phyloP scores from a whole-genome alignment of 2,797 vertebrate species.

The Lerista edwardsae region DNA sequence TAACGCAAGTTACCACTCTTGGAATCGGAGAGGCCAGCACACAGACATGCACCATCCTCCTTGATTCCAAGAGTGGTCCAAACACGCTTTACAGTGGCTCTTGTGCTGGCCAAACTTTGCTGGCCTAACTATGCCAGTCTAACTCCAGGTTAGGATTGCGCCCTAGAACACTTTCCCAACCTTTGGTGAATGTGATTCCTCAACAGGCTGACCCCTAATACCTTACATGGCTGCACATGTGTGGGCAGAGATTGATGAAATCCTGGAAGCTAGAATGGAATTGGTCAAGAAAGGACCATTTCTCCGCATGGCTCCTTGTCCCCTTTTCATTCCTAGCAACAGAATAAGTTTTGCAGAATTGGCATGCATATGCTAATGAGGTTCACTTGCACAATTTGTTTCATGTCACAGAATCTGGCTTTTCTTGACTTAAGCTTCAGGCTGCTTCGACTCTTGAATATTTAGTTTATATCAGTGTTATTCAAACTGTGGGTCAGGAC shows the following conservation, averaged over 20 bases:
- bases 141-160: too few relatives aligned
- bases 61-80: too few relatives aligned
- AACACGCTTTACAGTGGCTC: too few relatives aligned
- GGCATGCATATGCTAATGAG: not conserved
- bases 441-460: not conserved
- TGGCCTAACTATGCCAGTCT: too few relatives aligned
- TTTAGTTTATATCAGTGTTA: too few relatives aligned
- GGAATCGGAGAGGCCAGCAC: too few relatives aligned
- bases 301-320: not conserved
- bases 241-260: not conserved
- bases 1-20: too few relatives aligned
- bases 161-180: too few relatives aligned
- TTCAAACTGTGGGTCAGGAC: too few relatives aligned
- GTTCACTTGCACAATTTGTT: not conserved
- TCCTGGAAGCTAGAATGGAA: not conserved
- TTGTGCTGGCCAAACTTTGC: too few relatives aligned
- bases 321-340: not conserved
- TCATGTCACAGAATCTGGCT: not conserved
- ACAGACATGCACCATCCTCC: too few relatives aligned
- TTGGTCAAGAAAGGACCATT: not conserved
- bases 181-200: not conserved
- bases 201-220: not conserved
- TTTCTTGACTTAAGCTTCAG: not conserved
- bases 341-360: not conserved
- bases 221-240: not conserved